phyloP scores from a whole-genome alignment of 2,888 invertebrate genomes.

The Troides aeacus region DNA sequence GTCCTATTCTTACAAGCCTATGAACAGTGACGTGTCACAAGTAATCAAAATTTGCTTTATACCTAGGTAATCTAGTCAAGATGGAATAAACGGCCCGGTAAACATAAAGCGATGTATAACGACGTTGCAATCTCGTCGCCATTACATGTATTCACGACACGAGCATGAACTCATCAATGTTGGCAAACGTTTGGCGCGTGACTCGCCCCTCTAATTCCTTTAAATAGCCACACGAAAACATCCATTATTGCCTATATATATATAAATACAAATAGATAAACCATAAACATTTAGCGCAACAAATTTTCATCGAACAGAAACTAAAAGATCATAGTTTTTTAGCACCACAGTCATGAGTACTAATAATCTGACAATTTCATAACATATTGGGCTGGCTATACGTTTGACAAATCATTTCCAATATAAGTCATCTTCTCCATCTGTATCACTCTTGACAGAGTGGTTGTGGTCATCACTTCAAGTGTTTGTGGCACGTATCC shows the following conservation, averaged over 20 bases:
- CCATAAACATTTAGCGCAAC: slow-evolving; percentile 14
- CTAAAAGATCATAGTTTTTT: too few relatives aligned
- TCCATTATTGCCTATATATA: slow-evolving; percentile 21
- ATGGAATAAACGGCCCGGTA: neutral
- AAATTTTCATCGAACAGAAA: neutral
- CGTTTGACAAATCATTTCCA: too few relatives aligned
- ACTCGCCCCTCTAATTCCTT: slow-evolving; percentile 41
- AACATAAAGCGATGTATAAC: slow-evolving; percentile 22
- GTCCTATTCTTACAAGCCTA: too few relatives aligned
- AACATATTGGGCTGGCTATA: too few relatives aligned
- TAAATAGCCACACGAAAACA: slow-evolving; percentile 35
- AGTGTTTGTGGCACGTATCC: too few relatives aligned
- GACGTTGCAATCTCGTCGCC: slow-evolving; percentile 30
- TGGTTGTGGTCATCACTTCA: too few relatives aligned
- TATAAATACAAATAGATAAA: slow-evolving; percentile 8
- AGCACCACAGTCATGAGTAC: too few relatives aligned
- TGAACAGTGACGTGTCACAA: too few relatives aligned
- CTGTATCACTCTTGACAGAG: too few relatives aligned
- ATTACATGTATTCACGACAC: slow-evolving; percentile 38
- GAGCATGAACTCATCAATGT: slow-evolving; percentile 53
- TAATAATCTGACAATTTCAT: too few relatives aligned
- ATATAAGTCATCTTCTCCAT: too few relatives aligned
- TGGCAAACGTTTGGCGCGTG: slow-evolving; percentile 51
- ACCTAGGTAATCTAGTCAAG: neutral
- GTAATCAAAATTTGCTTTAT: too few relatives aligned